Evolutionary conservation across 1,140 invertebrate genomes (phyloP).

Genomic region (Melipona quadrifasciata): DNA sequence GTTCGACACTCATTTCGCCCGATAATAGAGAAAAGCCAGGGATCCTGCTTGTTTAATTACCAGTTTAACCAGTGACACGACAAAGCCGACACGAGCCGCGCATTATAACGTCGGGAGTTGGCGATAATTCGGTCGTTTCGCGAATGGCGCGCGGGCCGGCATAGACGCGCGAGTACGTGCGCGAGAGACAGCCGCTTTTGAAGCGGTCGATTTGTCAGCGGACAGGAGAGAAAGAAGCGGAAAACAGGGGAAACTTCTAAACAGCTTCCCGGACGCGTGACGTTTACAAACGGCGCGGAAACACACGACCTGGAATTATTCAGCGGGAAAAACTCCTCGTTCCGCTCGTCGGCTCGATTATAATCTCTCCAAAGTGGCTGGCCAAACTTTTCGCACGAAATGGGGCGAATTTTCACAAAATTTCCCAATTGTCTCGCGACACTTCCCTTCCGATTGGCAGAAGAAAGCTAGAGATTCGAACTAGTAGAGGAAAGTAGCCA

Average conservation of each 20-base stretch:
- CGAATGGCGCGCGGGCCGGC: background rate
- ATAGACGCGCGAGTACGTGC: background rate
- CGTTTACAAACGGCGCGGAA: slow-evolving; percentile 61
- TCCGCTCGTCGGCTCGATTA: slow-evolving; percentile 56
- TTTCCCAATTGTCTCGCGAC: background rate
- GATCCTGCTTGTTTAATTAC: background rate
- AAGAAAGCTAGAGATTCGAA: background rate
- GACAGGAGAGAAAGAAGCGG: slow-evolving; percentile 48
- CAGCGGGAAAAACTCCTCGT: slow-evolving; percentile 41
- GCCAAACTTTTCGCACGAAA: slow-evolving; percentile 3
- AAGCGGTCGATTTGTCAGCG: slow-evolving; percentile 63
- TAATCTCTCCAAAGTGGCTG: slow-evolving; percentile 52
- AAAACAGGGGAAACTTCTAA: slow-evolving; percentile 58
- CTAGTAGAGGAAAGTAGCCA: no score
- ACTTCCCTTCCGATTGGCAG: background rate
- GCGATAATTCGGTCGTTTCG: slow-evolving; percentile 20
- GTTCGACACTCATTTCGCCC: background rate
- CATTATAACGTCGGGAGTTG: background rate
- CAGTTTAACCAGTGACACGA: background rate
- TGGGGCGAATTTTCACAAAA: slow-evolving; percentile 22
- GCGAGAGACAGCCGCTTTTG: slow-evolving; percentile 53
- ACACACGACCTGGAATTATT: slow-evolving; percentile 60
- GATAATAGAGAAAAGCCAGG: background rate
- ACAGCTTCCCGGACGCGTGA: slow-evolving; percentile 50
- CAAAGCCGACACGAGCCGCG: background rate